Evolutionary conservation across 2,797 vertebrate genomes (phyloP).

Genomic region (Ara ararauna): DNA sequence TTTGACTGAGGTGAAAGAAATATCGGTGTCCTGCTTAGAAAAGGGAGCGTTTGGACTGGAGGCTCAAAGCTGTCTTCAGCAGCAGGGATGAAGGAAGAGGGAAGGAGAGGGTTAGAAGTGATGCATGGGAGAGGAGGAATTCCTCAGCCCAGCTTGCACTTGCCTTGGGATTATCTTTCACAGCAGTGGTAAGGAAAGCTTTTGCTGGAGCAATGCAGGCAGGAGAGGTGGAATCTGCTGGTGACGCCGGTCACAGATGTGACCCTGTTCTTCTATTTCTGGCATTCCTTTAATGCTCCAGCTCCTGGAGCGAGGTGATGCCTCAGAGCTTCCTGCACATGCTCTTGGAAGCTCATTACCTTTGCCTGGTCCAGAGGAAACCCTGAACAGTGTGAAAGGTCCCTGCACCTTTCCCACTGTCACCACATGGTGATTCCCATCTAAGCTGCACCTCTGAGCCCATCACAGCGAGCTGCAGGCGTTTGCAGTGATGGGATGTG

Average conservation of each 20-base stretch:
- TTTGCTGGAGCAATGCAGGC: background rate
- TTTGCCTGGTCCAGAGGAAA: accelerated
- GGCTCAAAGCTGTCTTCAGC: background rate
- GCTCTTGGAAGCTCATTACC: background rate
- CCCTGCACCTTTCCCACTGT: background rate
- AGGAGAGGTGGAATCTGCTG: background rate
- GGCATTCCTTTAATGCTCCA: background rate
- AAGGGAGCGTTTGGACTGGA: background rate
- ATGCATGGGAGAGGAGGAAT: background rate
- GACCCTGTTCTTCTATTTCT: background rate
- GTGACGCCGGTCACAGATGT: background rate
- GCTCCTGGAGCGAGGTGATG: background rate
- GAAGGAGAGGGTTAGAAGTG: background rate
- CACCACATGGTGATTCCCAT: background rate
- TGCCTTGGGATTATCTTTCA: background rate
- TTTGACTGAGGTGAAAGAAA: background rate
- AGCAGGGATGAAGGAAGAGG: background rate
- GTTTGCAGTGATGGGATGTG: background rate
- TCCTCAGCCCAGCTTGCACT: background rate
- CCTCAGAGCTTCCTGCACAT: background rate
- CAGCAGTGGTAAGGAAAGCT: background rate
- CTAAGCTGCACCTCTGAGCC: background rate
- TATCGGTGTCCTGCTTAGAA: background rate
- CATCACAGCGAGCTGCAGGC: background rate
- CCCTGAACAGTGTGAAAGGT: background rate